Conservation (phyloP, 2,113 vertebrate species). For the Cromileptes altivelis region DNA sequence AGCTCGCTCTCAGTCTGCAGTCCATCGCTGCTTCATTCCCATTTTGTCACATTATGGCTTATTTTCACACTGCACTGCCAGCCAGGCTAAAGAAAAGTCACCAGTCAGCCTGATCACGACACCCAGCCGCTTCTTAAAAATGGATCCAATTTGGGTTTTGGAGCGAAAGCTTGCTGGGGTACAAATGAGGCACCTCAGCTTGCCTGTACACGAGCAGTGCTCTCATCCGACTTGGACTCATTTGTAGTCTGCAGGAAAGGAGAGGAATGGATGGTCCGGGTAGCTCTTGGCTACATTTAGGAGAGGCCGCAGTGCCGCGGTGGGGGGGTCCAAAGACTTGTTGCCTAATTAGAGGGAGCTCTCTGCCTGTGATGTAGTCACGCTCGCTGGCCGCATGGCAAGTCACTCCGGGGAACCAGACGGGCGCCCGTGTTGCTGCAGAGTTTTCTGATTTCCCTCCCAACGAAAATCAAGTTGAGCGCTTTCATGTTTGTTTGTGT, state of each 20-base stretch:
- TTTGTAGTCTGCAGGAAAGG: conserved; percentile 62
- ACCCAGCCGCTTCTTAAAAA: conserved; percentile 59
- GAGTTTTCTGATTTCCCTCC: conserved; percentile 43
- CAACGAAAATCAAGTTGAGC: conserved; percentile 16
- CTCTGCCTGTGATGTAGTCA: conserved; percentile 58
- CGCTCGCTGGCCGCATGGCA: conserved; percentile 35
- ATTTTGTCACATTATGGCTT: conserved; percentile 71
- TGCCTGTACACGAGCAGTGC: conserved; percentile 48
- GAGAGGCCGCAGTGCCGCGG: conserved; percentile 11
- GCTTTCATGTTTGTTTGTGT: conserved; percentile 60
- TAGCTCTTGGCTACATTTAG: conserved; percentile 36
- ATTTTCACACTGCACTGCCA: conserved; percentile 52
- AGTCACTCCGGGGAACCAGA: conserved; percentile 36
- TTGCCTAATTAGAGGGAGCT: conserved; percentile 61
- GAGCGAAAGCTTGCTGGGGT: conserved; percentile 55
- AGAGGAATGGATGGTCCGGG: conserved; percentile 33
- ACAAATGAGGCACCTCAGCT: conserved; percentile 63
- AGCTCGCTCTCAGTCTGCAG: conserved; percentile 39
- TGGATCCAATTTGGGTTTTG: conserved; percentile 67
- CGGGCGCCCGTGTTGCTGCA: conserved; percentile 1
- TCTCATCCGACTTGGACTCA: conserved; percentile 61
- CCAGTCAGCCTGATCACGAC: conserved; percentile 56
- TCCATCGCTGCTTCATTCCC: conserved; percentile 46
- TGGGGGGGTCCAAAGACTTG: conserved; percentile 49
- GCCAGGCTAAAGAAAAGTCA: conserved; percentile 55